These are phyloP conservation scores for Merodon equestris DNA, from an alignment of 2,888 invertebrate species.

Conservation along the genomic window DNA sequence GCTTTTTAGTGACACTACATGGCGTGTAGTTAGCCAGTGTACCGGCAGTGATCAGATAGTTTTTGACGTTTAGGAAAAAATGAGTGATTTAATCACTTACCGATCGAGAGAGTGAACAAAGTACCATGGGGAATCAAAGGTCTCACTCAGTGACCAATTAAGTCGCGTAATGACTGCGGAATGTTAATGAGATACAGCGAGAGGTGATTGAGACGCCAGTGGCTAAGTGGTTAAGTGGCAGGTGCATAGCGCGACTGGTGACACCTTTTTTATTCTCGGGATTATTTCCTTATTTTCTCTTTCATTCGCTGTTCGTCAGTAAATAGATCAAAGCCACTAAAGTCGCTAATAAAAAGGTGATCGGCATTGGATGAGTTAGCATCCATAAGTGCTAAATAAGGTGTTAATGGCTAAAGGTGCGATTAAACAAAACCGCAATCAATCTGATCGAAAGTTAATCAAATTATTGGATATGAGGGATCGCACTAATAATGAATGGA, in stretches of 20 bases:
- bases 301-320: neutral
- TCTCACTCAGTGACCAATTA: slow-evolving; percentile 26
- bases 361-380: too few relatives aligned
- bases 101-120: slow-evolving; percentile 16
- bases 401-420: too few relatives aligned
- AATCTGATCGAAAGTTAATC: too few relatives aligned
- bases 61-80: slow-evolving; percentile 47
- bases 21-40: slow-evolving; percentile 3
- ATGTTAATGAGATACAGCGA: slow-evolving; percentile 26
- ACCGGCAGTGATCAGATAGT: slow-evolving; percentile 26
- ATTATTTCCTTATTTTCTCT: neutral
- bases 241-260: slow-evolving; percentile 9
- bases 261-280: neutral
- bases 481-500: too few relatives aligned
- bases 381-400: too few relatives aligned
- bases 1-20: slow-evolving; percentile 12
- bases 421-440: too few relatives aligned
- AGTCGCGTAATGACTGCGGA: slow-evolving; percentile 16
- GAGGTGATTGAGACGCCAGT: slow-evolving; percentile 15
- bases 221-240: slow-evolving; percentile 10
- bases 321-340: too few relatives aligned
- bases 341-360: too few relatives aligned
- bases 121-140: neutral
- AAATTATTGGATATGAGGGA: too few relatives aligned
- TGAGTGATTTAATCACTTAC: slow-evolving; percentile 2